phyloP scores from a whole-genome alignment of 2,113 vertebrate species.

The Anguilla rostrata region DNA sequence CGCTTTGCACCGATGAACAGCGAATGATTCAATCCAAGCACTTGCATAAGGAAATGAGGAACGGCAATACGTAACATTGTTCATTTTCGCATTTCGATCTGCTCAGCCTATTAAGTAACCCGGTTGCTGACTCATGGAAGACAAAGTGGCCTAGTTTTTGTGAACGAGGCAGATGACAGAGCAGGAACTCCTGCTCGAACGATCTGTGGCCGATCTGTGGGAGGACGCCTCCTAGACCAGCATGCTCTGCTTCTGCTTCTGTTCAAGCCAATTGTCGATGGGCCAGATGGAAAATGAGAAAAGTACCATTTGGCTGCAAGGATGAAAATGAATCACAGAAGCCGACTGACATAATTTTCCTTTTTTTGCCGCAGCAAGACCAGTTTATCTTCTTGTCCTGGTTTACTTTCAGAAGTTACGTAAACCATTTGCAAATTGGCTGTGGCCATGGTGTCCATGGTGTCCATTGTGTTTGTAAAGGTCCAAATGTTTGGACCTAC shows the following conservation, averaged over 20 bases:
- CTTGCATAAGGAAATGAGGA: neutral
- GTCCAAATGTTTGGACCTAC: neutral
- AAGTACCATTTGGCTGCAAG: slow-evolving; percentile 13
- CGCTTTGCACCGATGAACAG: neutral
- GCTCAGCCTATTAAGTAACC: slow-evolving; percentile 31
- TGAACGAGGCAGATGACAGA: slow-evolving; percentile 33
- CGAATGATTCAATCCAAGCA: neutral
- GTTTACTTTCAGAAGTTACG: slow-evolving; percentile 13
- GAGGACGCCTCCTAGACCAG: neutral
- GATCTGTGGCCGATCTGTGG: slow-evolving; percentile 14
- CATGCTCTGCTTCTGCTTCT: slow-evolving; percentile 14
- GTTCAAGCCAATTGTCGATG: slow-evolving; percentile 17
- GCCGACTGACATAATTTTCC: slow-evolving; percentile 28
- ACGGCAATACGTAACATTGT: neutral
- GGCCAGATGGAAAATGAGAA: neutral
- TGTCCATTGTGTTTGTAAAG: neutral
- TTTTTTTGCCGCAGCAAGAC: neutral
- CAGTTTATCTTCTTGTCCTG: neutral
- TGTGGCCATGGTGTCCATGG: neutral
- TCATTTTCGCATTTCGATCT: neutral
- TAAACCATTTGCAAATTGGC: neutral
- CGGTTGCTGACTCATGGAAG: slow-evolving; percentile 22
- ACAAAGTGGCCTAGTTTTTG: slow-evolving; percentile 31
- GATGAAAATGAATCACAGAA: slow-evolving; percentile 23
- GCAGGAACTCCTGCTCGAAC: slow-evolving; percentile 32